Evolutionary conservation across 2,113 vertebrate genomes (phyloP).

Genomic region (Pachyramphus minor): DNA sequence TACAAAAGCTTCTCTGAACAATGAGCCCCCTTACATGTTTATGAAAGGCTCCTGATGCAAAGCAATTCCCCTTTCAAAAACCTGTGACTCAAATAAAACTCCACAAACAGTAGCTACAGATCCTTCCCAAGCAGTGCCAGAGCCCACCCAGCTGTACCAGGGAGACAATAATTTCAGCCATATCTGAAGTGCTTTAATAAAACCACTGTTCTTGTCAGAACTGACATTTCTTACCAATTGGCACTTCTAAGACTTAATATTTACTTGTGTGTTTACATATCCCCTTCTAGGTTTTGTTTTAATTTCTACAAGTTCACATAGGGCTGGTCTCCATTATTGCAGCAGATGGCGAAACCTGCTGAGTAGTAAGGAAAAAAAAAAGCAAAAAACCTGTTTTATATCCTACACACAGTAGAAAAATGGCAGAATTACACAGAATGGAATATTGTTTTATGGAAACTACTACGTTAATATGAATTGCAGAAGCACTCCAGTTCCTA

Average conservation of each 20-base stretch:
- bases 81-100: background rate
- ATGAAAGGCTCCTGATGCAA: background rate
- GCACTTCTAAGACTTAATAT: background rate
- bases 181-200: background rate
- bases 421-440: background rate
- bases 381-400: background rate
- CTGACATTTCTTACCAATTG: background rate
- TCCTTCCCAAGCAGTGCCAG: background rate
- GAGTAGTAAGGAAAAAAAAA: background rate
- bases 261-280: background rate
- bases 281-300: background rate
- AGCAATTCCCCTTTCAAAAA: background rate
- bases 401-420: background rate
- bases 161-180: background rate
- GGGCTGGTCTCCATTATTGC: background rate
- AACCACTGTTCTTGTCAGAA: background rate
- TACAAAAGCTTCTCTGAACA: background rate
- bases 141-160: background rate
- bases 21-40: background rate
- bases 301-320: background rate
- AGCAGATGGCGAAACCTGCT: slow-evolving; percentile 24
- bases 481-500: background rate
- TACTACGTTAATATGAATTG: background rate
- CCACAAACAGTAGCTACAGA: background rate
- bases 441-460: slow-evolving; percentile 3